Conservation (phyloP, 2,797 vertebrate genomes). For the Tokudaia muenninki region DNA sequence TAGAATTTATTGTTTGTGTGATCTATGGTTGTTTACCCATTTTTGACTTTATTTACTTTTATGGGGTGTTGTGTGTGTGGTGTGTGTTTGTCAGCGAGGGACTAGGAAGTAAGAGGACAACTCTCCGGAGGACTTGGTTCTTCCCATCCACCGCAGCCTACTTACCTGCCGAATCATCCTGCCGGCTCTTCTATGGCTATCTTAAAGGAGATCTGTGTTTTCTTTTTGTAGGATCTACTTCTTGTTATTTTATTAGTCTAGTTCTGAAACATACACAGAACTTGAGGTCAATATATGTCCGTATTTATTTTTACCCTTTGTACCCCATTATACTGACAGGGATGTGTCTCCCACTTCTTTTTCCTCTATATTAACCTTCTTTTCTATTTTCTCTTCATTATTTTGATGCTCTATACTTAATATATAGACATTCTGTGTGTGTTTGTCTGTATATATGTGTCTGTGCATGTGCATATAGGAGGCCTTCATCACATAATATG, state of each 20-base stretch:
- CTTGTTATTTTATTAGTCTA: conserved; percentile 16
- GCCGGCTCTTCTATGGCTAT: background rate
- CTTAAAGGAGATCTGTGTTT: background rate
- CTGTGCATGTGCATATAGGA: background rate
- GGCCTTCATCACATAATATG: background rate
- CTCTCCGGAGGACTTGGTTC: background rate
- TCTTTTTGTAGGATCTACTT: background rate
- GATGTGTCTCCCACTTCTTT: background rate
- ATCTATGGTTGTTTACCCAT: background rate
- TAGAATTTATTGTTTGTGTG: conserved; percentile 27
- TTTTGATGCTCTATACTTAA: background rate
- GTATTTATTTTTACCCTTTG: conserved; percentile 5
- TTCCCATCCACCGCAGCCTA: background rate
- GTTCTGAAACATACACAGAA: background rate
- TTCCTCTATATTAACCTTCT: background rate
- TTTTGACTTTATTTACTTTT: background rate
- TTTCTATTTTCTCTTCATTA: background rate
- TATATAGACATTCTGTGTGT: background rate
- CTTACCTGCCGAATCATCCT: background rate
- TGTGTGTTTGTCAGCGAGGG: background rate
- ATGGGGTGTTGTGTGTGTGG: background rate
- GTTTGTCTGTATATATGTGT: background rate
- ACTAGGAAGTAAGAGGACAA: background rate
- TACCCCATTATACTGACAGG: background rate
- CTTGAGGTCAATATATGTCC: conserved; percentile 18